Percentiles rank a stretch among this genome's conserved stretches.
phyloP scores from a whole-genome alignment of 2,797 vertebrate genomes.

The Staurois parvus region DNA sequence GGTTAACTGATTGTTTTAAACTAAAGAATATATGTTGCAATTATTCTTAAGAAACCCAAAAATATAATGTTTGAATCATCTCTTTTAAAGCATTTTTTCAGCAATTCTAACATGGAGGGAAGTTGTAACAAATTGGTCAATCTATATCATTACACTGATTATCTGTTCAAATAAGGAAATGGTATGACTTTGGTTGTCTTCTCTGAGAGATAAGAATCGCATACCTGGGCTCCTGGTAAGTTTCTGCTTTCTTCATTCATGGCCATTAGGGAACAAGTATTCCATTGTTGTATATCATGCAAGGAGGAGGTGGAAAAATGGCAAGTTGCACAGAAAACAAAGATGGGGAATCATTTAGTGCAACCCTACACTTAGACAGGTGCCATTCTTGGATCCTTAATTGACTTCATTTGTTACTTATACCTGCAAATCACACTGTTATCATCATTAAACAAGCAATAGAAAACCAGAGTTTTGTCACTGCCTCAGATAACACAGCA shows the following conservation, averaged over 20 bases:
- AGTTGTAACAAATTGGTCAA: constrained; percentile 84
- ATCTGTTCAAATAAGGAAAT: constrained; percentile 74
- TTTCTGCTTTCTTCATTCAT: constrained; percentile 80
- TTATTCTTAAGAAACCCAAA: neutral
- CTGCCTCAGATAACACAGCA: constrained; percentile 73
- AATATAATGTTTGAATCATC: neutral
- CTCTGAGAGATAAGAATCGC: constrained; percentile 83
- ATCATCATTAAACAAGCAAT: constrained; percentile 82
- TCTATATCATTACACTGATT: constrained; percentile 78
- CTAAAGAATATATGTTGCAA: too few species aligned
- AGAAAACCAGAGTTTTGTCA: constrained; percentile 80
- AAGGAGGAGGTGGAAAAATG: constrained; percentile 84
- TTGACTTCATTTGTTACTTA: constrained; percentile 98
- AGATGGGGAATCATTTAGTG: constrained; percentile 89
- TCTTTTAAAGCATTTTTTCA: neutral
- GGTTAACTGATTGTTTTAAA: too few species aligned
- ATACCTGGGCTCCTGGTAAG: constrained; percentile 77
- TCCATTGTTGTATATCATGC: constrained; percentile 83
- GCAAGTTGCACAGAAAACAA: constrained; percentile 84
- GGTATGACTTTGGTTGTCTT: constrained; percentile 76
- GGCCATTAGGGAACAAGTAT: constrained; percentile 88
- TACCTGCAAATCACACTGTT: constrained; percentile 89
- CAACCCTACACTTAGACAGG: constrained; percentile 89
- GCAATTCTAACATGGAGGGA: constrained; percentile 72
- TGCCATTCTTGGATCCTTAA: constrained; percentile 92